A percentile compares a stretch with the other conserved stretches of the same genome.
Evolutionary conservation across 2,888 invertebrate genomes (phyloP).

Genomic region (Steinernema hermaphroditum): DNA sequence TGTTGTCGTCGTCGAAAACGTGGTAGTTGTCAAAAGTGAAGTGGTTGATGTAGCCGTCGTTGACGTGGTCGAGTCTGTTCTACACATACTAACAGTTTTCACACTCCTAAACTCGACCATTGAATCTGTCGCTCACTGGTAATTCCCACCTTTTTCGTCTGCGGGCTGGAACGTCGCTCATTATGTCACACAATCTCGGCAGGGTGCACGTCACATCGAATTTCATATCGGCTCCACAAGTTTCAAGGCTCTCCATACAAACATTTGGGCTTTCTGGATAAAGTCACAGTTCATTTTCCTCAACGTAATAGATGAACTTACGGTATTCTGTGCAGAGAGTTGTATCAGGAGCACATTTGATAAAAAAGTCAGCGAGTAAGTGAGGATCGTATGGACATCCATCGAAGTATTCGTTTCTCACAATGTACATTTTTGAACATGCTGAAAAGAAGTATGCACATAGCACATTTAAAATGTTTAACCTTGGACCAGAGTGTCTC

Average conservation of each 20-base stretch:
- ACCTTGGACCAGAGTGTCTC: background rate
- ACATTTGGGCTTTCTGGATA: background rate
- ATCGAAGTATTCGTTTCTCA: background rate
- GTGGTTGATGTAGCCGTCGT: too few species aligned
- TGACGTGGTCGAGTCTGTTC: too few species aligned
- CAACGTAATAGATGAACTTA: background rate
- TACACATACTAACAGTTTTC: too few species aligned
- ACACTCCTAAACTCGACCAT: conserved; percentile 10
- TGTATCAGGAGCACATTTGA: conserved; percentile 15
- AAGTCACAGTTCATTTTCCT: background rate
- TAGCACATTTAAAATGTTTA: background rate
- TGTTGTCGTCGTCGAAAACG: background rate
- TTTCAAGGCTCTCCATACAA: background rate
- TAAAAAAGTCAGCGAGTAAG: background rate
- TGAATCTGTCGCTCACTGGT: too few species aligned
- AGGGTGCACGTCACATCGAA: background rate
- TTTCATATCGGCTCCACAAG: background rate
- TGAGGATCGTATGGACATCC: background rate
- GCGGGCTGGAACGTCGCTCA: background rate
- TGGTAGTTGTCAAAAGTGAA: background rate
- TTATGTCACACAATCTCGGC: background rate
- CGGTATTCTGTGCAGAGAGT: conserved; percentile 2
- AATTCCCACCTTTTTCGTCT: background rate
- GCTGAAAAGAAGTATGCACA: background rate
- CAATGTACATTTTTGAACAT: background rate